These are phyloP conservation scores for Epinephelus awoara DNA, from an alignment of 2,797 vertebrate genomes.

Conservation along the genomic window DNA sequence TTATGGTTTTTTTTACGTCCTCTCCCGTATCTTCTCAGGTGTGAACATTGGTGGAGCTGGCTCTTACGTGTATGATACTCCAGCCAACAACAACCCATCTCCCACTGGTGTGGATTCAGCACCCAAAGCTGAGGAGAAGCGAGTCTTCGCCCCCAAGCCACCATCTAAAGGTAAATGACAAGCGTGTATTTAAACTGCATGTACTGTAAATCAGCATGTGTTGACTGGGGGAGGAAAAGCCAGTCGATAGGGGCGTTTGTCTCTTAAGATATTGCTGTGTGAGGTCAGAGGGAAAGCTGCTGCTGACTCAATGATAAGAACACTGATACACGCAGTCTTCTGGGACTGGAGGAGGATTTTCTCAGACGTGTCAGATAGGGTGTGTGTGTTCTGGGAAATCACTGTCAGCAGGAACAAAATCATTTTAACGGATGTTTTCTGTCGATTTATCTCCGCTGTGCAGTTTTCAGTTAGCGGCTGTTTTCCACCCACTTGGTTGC, in stretches of 20 bases:
- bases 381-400: conserved; percentile 15
- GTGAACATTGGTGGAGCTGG: conserved; percentile 97
- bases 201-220: neutral
- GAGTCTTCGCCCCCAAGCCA: conserved; percentile 83
- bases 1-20: neutral
- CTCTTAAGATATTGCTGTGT: neutral
- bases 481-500: neutral
- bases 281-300: conserved; percentile 7
- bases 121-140: conserved; percentile 88
- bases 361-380: conserved; percentile 27
- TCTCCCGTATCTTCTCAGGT: conserved; percentile 77
- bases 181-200: neutral
- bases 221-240: neutral
- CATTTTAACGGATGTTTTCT: conserved; percentile 1
- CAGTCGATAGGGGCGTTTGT: neutral
- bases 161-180: conserved; percentile 91
- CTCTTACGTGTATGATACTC: conserved; percentile 95
- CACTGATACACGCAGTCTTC: neutral
- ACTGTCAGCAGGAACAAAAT: conserved; percentile 19
- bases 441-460: conserved; percentile 14
- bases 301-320: conserved; percentile 46
- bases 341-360: conserved; percentile 37
- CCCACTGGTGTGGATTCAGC: conserved; percentile 81
- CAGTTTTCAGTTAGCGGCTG: conserved; percentile 11
- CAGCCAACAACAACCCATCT: conserved; percentile 82